Conservation (phyloP, 2,888 invertebrate species). For the Rapana venosa region DNA sequence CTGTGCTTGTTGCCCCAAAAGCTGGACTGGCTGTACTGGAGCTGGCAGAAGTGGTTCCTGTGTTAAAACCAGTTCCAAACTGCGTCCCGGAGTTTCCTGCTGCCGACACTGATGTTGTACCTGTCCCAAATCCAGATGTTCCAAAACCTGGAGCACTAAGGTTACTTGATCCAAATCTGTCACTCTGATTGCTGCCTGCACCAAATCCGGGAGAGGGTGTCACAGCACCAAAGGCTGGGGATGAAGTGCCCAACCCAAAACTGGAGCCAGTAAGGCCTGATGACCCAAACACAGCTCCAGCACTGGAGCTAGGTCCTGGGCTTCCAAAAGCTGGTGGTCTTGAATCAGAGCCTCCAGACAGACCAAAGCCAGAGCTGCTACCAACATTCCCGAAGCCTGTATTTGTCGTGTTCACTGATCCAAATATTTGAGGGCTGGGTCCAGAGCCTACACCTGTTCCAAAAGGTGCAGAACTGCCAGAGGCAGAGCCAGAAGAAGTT, state of each 20-base stretch:
- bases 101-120: neutral
- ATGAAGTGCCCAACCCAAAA: neutral
- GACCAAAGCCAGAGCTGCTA: neutral
- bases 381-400: neutral
- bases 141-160: neutral
- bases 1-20: neutral
- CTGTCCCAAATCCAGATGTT: neutral
- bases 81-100: neutral
- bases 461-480: neutral
- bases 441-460: neutral
- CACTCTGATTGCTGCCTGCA: neutral
- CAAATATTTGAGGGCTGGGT: slow-evolving; percentile 4
- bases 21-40: neutral
- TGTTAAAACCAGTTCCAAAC: slow-evolving; percentile 18
- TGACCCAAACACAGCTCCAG: slow-evolving; percentile 20
- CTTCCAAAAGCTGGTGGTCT: neutral
- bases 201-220: neutral
- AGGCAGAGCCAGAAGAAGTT: neutral
- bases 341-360: neutral
- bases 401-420: neutral
- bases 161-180: neutral
- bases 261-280: neutral
- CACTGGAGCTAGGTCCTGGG: neutral
- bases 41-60: neutral
- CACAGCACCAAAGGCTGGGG: neutral